Conservation (phyloP, 2,797 vertebrate genomes). For the Chromobotia macracanthus region DNA sequence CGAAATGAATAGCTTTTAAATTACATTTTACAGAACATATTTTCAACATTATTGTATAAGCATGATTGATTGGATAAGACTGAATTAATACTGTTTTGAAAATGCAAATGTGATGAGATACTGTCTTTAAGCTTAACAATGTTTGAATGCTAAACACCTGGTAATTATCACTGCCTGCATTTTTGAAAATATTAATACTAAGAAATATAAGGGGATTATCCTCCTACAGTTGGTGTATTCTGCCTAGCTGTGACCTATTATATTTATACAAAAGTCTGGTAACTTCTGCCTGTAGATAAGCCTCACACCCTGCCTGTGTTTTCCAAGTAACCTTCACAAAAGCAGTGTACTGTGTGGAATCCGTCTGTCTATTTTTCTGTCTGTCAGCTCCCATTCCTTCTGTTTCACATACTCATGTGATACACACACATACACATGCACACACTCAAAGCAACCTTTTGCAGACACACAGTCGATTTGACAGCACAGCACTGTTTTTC, state of each 20-base stretch:
- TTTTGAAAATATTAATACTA: neutral
- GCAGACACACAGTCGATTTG: constrained; percentile 50
- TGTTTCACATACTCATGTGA: constrained; percentile 11
- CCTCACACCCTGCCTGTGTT: constrained; percentile 52
- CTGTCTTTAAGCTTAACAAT: neutral
- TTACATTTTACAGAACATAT: neutral
- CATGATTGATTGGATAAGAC: neutral
- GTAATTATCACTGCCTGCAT: neutral
- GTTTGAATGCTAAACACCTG: neutral
- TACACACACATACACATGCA: neutral
- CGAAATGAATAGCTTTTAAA: neutral
- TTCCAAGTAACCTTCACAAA: constrained; percentile 60
- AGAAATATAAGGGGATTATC: neutral
- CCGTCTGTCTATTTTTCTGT: constrained; percentile 29
- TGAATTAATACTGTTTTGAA: neutral
- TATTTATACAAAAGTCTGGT: constrained; percentile 24
- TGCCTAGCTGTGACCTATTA: neutral
- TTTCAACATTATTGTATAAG: neutral
- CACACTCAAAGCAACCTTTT: constrained; percentile 29
- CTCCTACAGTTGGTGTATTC: neutral
- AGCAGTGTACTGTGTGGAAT: constrained; percentile 30
- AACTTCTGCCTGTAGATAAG: constrained; percentile 55
- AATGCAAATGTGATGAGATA: neutral
- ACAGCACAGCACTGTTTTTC: constrained; percentile 32
- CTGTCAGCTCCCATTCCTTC: constrained; percentile 34